Percentiles rank a stretch among this genome's conserved stretches.
Conservation (phyloP, 2,888 invertebrate species). For the Trichopoda pennipes region DNA sequence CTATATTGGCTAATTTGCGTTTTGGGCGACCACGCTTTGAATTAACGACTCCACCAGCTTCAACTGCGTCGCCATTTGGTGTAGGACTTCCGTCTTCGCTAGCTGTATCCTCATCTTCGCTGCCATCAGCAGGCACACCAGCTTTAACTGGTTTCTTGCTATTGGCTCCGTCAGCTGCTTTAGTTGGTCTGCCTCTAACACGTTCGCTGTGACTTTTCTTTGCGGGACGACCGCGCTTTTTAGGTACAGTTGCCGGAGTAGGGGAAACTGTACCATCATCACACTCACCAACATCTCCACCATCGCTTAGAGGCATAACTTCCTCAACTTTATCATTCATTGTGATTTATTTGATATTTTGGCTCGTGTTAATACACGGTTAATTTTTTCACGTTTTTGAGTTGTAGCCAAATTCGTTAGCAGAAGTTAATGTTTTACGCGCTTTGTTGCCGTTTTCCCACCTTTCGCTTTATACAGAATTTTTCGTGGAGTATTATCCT, state of each 20-base stretch:
- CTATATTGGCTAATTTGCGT: slow-evolving; percentile 11
- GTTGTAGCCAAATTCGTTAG: slow-evolving; percentile 7
- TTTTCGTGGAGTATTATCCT: slow-evolving; percentile 34
- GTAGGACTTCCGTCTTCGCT: slow-evolving; percentile 44
- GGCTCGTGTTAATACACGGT: not conserved
- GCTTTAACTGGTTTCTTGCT: slow-evolving; percentile 23
- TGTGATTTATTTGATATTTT: not conserved
- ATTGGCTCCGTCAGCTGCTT: slow-evolving; percentile 27
- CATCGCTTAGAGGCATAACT: slow-evolving; percentile 57
- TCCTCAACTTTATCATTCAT: slow-evolving; percentile 61
- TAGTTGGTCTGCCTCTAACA: slow-evolving; percentile 73
- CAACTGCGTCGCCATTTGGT: slow-evolving; percentile 40
- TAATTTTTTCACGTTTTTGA: not conserved
- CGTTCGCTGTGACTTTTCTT: slow-evolving; percentile 62
- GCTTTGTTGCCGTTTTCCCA: slow-evolving; percentile 51
- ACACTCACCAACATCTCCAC: slow-evolving; percentile 50
- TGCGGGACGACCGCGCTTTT: slow-evolving; percentile 76
- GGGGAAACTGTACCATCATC: slow-evolving; percentile 60
- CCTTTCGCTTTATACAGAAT: slow-evolving; percentile 65
- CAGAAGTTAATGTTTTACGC: slow-evolving; percentile 43
- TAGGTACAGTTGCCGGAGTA: slow-evolving; percentile 70
- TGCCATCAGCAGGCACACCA: slow-evolving; percentile 59
- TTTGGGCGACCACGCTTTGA: slow-evolving; percentile 64
- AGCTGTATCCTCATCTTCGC: slow-evolving; percentile 64
- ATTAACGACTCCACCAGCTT: slow-evolving; percentile 30